phyloP scores from a whole-genome alignment of 2,113 vertebrate genomes.

The Formicarius rufipectus region DNA sequence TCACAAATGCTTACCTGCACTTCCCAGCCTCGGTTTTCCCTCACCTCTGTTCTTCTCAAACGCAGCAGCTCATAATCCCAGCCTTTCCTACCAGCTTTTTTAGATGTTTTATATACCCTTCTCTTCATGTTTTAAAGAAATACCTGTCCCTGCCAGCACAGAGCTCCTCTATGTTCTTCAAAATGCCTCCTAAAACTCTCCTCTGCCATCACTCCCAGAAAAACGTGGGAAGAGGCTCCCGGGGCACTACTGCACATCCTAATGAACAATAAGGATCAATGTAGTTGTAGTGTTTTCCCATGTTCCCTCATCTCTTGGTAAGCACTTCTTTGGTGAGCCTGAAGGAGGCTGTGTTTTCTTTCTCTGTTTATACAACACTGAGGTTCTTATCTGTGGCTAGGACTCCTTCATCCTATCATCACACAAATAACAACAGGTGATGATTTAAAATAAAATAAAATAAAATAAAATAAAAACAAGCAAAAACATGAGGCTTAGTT shows the following conservation, averaged over 20 bases:
- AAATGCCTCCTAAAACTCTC: neutral
- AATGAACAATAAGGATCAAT: accelerated
- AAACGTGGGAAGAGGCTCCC: neutral
- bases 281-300: neutral
- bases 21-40: neutral
- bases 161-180: neutral
- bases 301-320: neutral
- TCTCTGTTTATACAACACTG: slow-evolving; percentile 16
- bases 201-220: neutral
- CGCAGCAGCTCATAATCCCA: neutral
- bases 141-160: too few species aligned
- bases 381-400: slow-evolving; percentile 42
- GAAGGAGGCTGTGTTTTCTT: slow-evolving; percentile 4
- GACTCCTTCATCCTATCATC: slow-evolving; percentile 40
- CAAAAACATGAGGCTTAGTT: neutral
- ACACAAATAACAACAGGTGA: slow-evolving; percentile 49
- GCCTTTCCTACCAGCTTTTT: neutral
- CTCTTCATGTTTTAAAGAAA: neutral
- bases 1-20: neutral
- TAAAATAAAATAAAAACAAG: neutral
- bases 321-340: neutral
- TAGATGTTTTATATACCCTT: neutral
- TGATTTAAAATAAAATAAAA: neutral
- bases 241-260: neutral
- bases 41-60: neutral